Percentiles rank a stretch among this genome's conserved stretches.
Evolutionary conservation across 2,888 invertebrate genomes (phyloP).

Genomic region (Rutpela maculata): DNA sequence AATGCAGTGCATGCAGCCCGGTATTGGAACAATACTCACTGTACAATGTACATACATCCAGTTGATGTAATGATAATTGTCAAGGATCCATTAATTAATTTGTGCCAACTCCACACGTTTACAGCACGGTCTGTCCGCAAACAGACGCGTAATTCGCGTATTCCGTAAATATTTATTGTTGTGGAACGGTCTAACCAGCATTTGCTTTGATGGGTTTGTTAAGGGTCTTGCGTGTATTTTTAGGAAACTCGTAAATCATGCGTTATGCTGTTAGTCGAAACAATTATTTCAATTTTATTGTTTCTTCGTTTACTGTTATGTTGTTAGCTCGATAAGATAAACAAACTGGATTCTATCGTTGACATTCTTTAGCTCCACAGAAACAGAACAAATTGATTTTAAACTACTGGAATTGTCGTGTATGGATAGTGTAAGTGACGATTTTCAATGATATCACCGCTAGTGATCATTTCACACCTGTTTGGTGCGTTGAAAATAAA

Average conservation of each 20-base stretch:
- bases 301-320: background rate
- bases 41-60: background rate
- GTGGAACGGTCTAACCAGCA: background rate
- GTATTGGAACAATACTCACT: background rate
- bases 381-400: too few relatives aligned
- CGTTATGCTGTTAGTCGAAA: background rate
- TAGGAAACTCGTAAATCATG: background rate
- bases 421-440: too few relatives aligned
- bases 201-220: background rate
- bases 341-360: background rate
- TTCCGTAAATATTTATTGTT: background rate
- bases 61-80: conserved; percentile 8
- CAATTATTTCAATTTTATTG: background rate
- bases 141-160: background rate
- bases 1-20: background rate
- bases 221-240: background rate
- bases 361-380: too few relatives aligned
- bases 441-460: too few relatives aligned
- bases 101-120: background rate
- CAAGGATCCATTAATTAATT: conserved; percentile 9
- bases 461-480: too few relatives aligned
- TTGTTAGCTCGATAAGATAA: background rate
- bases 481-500: too few relatives aligned
- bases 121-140: background rate
- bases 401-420: too few relatives aligned